phyloP scores from a whole-genome alignment of 2,888 invertebrate genomes.

The Lasius platythorax region DNA sequence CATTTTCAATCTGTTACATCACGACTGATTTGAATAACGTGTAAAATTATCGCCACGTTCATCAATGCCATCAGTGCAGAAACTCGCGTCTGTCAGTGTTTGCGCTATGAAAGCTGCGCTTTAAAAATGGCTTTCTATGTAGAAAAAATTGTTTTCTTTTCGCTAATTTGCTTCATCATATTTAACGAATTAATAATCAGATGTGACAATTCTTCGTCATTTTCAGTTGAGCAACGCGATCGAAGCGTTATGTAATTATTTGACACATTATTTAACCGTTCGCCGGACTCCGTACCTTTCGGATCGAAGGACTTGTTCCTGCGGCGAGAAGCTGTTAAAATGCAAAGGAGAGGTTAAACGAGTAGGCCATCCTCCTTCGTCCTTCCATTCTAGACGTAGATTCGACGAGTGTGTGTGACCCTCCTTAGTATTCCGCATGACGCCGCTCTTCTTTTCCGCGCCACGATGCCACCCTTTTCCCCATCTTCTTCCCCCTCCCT shows the following conservation, averaged over 20 bases:
- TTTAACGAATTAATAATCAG: neutral
- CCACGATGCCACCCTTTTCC: slow-evolving; percentile 52
- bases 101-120: neutral
- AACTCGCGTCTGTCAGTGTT: neutral
- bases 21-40: neutral
- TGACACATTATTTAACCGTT: slow-evolving; percentile 7
- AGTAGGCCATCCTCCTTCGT: slow-evolving; percentile 71
- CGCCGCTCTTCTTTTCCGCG: slow-evolving; percentile 79
- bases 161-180: neutral
- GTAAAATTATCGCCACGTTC: neutral
- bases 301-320: slow-evolving; percentile 52
- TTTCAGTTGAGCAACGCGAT: neutral
- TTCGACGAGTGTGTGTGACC: slow-evolving; percentile 76
- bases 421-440: slow-evolving; percentile 84
- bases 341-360: slow-evolving; percentile 84
- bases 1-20: neutral
- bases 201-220: neutral
- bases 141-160: neutral
- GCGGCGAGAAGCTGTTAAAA: slow-evolving; percentile 82
- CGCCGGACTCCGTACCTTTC: neutral
- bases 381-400: slow-evolving; percentile 61
- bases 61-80: neutral
- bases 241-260: neutral
- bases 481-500: neutral
- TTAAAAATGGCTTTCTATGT: neutral